These are phyloP conservation scores for Fratercula arctica DNA, from an alignment of 2,797 vertebrate genomes.

Conservation along the genomic window DNA sequence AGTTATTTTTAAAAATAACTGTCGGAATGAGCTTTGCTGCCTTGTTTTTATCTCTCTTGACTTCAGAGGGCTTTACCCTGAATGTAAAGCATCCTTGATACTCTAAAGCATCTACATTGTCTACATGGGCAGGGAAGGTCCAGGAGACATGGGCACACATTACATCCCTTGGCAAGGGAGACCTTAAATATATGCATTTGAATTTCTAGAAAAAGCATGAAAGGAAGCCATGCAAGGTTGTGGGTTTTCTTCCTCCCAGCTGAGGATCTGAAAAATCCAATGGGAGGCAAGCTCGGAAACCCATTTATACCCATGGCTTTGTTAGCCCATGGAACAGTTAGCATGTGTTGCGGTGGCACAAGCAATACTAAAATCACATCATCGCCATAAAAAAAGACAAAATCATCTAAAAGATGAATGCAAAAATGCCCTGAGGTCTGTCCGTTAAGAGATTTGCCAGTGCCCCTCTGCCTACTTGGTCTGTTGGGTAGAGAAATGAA, in stretches of 20 bases:
- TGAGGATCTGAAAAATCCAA: not conserved
- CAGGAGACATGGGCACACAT: rapidly evolving
- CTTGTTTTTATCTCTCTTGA: not conserved
- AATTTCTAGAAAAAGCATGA: not conserved
- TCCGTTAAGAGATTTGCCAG: not conserved
- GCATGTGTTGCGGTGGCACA: rapidly evolving
- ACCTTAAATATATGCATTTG: not conserved
- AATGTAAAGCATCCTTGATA: not conserved
- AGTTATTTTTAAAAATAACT: constrained; percentile 43
- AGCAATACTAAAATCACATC: not conserved
- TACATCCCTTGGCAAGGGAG: not conserved
- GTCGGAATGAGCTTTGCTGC: not conserved
- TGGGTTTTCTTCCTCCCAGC: not conserved
- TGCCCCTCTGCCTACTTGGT: rapidly evolving
- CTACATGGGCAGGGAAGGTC: not conserved
- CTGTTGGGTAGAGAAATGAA: rapidly evolving
- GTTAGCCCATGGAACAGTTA: not conserved
- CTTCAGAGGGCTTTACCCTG: not conserved
- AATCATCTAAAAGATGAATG: not conserved
- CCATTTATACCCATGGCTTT: rapidly evolving
- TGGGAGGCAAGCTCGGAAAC: not conserved
- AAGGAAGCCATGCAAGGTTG: not conserved
- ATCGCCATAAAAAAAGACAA: not conserved
- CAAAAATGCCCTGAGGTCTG: not conserved
- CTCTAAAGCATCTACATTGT: rapidly evolving